phyloP scores from a whole-genome alignment of 2,888 invertebrate species.

The Drosophila nr. perissopoda region DNA sequence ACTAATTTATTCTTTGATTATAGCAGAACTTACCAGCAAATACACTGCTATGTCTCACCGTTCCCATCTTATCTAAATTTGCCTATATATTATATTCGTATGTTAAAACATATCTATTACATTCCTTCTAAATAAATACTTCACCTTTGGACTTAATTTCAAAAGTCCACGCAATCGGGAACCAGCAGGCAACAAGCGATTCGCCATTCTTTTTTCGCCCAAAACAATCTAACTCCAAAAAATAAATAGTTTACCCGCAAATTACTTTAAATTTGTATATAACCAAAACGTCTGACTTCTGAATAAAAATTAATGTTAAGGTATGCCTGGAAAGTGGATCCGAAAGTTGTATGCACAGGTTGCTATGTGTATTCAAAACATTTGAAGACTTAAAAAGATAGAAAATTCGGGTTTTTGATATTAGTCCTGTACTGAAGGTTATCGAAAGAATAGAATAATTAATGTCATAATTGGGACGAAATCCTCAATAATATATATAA shows the following conservation, averaged over 20 bases:
- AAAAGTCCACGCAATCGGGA: conserved; percentile 2
- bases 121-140: not conserved
- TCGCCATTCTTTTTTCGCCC: conserved; percentile 36
- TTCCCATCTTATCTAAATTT: not conserved
- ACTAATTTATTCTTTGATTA: not conserved
- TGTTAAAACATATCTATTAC: not conserved
- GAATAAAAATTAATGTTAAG: conserved; percentile 1
- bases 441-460: not conserved
- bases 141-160: conserved; percentile 37
- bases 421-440: not conserved
- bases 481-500: not conserved
- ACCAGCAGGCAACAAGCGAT: conserved; percentile 17
- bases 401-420: no score
- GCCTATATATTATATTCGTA: conserved; percentile 1
- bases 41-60: conserved; percentile 6
- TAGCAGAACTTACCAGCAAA: conserved; percentile 11
- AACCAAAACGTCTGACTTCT: conserved; percentile 10
- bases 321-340: not conserved
- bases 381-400: not conserved
- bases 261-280: conserved; percentile 9
- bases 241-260: not conserved
- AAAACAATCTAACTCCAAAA: not conserved
- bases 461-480: not conserved
- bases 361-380: conserved; percentile 6
- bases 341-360: conserved; percentile 2